Evolutionary conservation across 2,113 vertebrate species (phyloP).

Genomic region (Callionymus lyra): DNA sequence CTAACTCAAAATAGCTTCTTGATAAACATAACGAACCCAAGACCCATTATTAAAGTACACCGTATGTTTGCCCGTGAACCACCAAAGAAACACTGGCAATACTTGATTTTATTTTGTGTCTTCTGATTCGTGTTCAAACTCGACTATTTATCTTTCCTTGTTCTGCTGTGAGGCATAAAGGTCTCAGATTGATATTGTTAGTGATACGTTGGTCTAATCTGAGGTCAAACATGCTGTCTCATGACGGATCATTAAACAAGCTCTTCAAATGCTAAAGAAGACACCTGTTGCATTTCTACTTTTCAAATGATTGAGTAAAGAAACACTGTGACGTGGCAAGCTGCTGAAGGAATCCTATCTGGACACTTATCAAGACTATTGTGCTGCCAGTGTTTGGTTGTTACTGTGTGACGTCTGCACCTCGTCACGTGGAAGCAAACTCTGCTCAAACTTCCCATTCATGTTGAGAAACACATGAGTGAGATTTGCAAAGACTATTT

Average conservation of each 20-base stretch:
- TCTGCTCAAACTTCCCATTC: slow-evolving; percentile 16
- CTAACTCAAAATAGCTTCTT: too few species aligned
- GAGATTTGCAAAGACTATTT: slow-evolving; percentile 2
- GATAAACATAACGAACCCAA: too few species aligned
- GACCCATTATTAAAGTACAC: too few species aligned
- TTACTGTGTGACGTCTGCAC: slow-evolving; percentile 23
- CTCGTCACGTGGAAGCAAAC: slow-evolving; percentile 27
- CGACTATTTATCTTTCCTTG: too few species aligned
- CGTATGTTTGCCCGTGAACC: not conserved
- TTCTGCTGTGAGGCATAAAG: slow-evolving; percentile 6
- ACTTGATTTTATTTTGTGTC: slow-evolving; percentile 43
- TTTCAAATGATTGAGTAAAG: slow-evolving; percentile 11
- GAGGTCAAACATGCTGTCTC: slow-evolving; percentile 48
- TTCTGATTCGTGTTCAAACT: not conserved
- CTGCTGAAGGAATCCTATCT: slow-evolving; percentile 3
- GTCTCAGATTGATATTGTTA: slow-evolving; percentile 27
- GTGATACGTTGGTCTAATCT: slow-evolving; percentile 34
- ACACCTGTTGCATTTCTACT: slow-evolving; percentile 48
- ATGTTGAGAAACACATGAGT: not conserved
- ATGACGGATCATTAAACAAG: slow-evolving; percentile 56
- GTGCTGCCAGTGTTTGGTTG: slow-evolving; percentile 5
- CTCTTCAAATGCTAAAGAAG: slow-evolving; percentile 45
- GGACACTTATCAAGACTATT: slow-evolving; percentile 19
- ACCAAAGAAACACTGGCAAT: slow-evolving; percentile 53
- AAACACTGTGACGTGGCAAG: not conserved